Evolutionary conservation across 2,888 invertebrate genomes (phyloP), one percentile per base, ranked within the genome.

Genomic region (Drosophila nr. perissopoda): DNA sequence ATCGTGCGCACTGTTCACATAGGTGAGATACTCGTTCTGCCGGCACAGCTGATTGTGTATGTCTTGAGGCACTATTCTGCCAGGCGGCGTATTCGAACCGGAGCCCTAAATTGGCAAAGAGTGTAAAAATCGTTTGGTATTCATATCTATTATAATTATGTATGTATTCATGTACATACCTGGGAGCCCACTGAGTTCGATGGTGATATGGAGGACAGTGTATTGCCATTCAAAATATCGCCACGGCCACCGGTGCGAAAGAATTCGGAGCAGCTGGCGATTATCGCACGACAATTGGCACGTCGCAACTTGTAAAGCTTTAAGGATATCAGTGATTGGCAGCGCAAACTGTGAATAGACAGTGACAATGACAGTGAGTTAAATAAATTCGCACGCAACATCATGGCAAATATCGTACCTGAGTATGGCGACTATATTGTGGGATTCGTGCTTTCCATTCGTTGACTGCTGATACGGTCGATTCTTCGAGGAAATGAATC

Each of bases 291-390:
- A 60, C 96, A 95, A 92, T 97, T 98, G 52, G 94, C 94, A 88
- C 96, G 96, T 93, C 96, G 96, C 95, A 98, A 96, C 93, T 97
- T 97, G 94, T 96, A 98, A 93, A 98, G 95, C 92, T 98, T 97
- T 83, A 97, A 95, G 92, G 97, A 97, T 86, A 98, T 95, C 76
- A 98, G 94, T 49, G 98, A 97, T 94, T 98, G 98, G 92, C 98
- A 98, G 91, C 98, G 96, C 85, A 98, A 95, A 94, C 98, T 98
- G 94, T 33, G 85, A 36, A 25, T 8, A 16, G 4, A 40, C 10
- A 60, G 13, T 42, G 21, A 7, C 6, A n/a, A n/a, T 40, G 5
- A 16, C 36, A 16, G 13, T 25, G 0, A 46, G 10, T 46, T 8
- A 4, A 11, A 27, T 29, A 7, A 1, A 36, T 31, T 31, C 29